Evolutionary conservation across 1,140 invertebrate species (phyloP).

Genomic region (Drosophila lowei): DNA sequence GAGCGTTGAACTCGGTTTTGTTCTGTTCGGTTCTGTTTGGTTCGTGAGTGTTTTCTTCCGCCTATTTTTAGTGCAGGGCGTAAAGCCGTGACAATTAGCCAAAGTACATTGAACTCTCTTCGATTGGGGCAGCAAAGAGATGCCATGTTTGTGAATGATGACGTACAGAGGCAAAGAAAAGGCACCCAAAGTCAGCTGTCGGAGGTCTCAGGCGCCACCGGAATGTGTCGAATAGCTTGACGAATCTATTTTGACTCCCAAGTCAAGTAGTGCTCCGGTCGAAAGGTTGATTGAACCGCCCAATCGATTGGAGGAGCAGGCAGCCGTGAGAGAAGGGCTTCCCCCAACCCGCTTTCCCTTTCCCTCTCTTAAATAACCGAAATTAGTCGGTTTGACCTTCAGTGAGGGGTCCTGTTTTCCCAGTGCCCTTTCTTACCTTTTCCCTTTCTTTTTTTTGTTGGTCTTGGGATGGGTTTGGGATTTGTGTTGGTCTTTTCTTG

Average conservation of each 20-base stretch:
- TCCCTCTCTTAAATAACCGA: slow-evolving; percentile 55
- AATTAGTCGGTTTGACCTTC: slow-evolving; percentile 72
- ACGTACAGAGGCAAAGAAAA: slow-evolving; percentile 42
- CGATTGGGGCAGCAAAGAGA: slow-evolving; percentile 46
- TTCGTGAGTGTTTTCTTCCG: slow-evolving; percentile 21
- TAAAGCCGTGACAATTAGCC: slow-evolving; percentile 61
- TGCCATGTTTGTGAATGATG: slow-evolving; percentile 28
- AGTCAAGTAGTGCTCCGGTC: slow-evolving; percentile 45
- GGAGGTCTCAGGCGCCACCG: slow-evolving; percentile 47
- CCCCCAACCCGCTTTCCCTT: neutral
- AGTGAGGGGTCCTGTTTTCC: slow-evolving; percentile 11
- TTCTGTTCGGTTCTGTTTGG: slow-evolving; percentile 1
- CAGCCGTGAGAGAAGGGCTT: neutral
- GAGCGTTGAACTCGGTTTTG: slow-evolving; percentile 45
- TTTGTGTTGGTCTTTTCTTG: slow-evolving; percentile 56
- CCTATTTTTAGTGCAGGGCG: slow-evolving; percentile 47
- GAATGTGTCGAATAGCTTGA: slow-evolving; percentile 50
- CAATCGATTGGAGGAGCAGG: slow-evolving; percentile 50
- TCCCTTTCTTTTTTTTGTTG: slow-evolving; percentile 38
- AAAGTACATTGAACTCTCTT: slow-evolving; percentile 70
- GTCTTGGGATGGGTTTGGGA: neutral
- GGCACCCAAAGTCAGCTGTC: slow-evolving; percentile 45
- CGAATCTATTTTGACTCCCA: slow-evolving; percentile 55
- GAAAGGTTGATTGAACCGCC: slow-evolving; percentile 73
- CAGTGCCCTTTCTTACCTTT: slow-evolving; percentile 9